Conservation (phyloP, 92 coral and sea anemone species). For the Palythoa caribaeorum region DNA sequence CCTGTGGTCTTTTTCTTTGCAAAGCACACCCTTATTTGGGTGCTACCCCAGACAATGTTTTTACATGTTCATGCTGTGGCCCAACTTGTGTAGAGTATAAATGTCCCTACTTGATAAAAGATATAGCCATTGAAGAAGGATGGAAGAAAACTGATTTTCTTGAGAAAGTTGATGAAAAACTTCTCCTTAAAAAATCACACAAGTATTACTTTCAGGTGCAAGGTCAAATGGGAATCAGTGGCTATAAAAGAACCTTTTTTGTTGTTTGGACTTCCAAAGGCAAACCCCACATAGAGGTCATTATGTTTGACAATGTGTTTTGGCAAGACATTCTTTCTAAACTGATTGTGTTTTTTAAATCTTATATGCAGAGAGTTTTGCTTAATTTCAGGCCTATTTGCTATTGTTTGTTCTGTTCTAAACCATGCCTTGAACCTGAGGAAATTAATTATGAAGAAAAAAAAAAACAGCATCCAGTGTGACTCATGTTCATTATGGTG, state of each 20-base stretch:
- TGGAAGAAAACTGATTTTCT: slow-evolving; percentile 52
- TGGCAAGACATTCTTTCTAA: slow-evolving; percentile 27
- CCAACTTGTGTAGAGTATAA: slow-evolving; percentile 43
- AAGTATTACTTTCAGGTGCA: slow-evolving; percentile 51
- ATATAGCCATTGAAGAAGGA: slow-evolving; percentile 25
- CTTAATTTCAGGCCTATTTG: slow-evolving; percentile 46
- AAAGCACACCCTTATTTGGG: slow-evolving; percentile 49
- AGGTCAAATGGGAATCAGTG: slow-evolving; percentile 64
- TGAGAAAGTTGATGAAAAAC: slow-evolving; percentile 36
- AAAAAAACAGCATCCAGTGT: slow-evolving; percentile 58
- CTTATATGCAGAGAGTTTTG: slow-evolving; percentile 55
- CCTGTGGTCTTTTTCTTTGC: slow-evolving; percentile 49
- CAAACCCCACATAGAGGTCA: slow-evolving; percentile 35
- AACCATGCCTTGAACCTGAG: slow-evolving; percentile 55
- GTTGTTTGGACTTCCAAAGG: slow-evolving; percentile 56
- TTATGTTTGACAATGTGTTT: slow-evolving; percentile 32
- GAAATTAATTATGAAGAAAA: slow-evolving; percentile 33
- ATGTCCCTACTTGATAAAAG: slow-evolving; percentile 51
- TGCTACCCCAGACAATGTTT: slow-evolving; percentile 63
- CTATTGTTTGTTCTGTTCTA: slow-evolving; percentile 57
- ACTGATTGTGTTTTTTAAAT: slow-evolving; percentile 27
- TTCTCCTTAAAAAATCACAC: slow-evolving; percentile 43
- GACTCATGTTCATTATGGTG: slow-evolving; percentile 59
- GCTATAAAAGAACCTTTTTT: slow-evolving; percentile 36
- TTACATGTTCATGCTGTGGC: slow-evolving; percentile 57